Base-by-base conservation (phyloP, 2,113 vertebrate species). In the Podiceps cristatus region DNA sequence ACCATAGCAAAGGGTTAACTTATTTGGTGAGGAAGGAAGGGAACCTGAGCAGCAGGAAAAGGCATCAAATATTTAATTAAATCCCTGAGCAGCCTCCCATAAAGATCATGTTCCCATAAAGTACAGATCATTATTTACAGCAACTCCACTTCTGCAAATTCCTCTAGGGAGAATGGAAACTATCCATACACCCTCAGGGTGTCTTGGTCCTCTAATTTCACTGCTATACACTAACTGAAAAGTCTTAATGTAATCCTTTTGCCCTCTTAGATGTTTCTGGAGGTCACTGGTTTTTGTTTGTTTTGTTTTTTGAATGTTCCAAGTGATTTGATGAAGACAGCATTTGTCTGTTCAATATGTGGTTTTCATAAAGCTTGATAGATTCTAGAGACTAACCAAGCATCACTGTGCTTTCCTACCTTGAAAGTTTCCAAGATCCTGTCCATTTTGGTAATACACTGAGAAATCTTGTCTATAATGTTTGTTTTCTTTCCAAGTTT, bases 201-300 rank as follows among this genome's bases (percentile, higher is more conserved):
- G 7, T 42, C 62, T 86, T 52, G 10, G 11, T 88, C 31, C 28
- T 88, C 3, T 68, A 87, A 62, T 88, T 76, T 79, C 31, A 59
- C 15, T 72, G 33, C 17, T 67, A 22, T 15, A 59, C 23, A 10
- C 4, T 6, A 59, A 8, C 47, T 78, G 71, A 71, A 68, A 89
- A 22, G 10, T n/a, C 27, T 67, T 42, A 40, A 66, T 3, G 3
- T 28, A 58, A 63, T 53, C 11, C 3, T 58, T 84, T 85, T 81
- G 6, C 9, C 27, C 10, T 81, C 52, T 64, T 73, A 5, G 8
- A 22, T 12, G 1, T 37, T 44, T 68, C 44, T 45, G 13, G 42
- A 81, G 6, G 18, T 49, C 2, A 1, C 28, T 56, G 10, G 0
- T 11, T 9, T 67, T 58, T 7, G 18, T 28, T 49, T 63, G 1